phyloP scores from a whole-genome alignment of 2,888 invertebrate species.

The Leptinotarsa haldemani region DNA sequence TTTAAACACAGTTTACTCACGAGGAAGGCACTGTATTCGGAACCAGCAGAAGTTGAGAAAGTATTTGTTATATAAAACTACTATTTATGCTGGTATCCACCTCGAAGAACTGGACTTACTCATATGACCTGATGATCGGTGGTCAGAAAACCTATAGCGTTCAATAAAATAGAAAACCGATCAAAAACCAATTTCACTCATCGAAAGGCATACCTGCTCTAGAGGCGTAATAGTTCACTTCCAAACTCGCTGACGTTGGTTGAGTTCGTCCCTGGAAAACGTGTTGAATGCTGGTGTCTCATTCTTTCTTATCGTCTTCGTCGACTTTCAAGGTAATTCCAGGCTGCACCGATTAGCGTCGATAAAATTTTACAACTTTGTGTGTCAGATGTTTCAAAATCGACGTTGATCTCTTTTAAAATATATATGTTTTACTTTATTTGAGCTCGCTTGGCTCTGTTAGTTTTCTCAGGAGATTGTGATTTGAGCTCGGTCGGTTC shows the following conservation, averaged over 20 bases:
- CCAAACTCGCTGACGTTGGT: neutral
- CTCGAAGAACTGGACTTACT: too few species aligned
- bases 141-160: too few species aligned
- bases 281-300: conserved; percentile 21
- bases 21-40: too few species aligned
- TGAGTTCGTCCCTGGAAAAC: conserved; percentile 1
- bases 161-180: too few species aligned
- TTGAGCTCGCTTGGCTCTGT: neutral
- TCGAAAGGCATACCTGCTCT: too few species aligned
- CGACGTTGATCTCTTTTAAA: conserved; percentile 25
- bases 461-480: neutral
- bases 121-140: too few species aligned
- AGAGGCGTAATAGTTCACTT: neutral
- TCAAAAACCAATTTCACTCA: too few species aligned
- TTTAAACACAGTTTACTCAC: too few species aligned
- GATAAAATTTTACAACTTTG: conserved; percentile 36
- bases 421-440: conserved; percentile 10
- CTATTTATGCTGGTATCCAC: too few species aligned
- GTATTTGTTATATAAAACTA: too few species aligned
- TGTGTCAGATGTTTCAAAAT: conserved; percentile 30
- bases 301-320: conserved; percentile 35
- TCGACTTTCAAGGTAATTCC: conserved; percentile 36
- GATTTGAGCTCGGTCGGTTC: neutral
- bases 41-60: too few species aligned
- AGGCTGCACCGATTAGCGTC: conserved; percentile 33